phyloP scores from a whole-genome alignment of 2,113 vertebrate genomes.

The Dicaeum eximium region DNA sequence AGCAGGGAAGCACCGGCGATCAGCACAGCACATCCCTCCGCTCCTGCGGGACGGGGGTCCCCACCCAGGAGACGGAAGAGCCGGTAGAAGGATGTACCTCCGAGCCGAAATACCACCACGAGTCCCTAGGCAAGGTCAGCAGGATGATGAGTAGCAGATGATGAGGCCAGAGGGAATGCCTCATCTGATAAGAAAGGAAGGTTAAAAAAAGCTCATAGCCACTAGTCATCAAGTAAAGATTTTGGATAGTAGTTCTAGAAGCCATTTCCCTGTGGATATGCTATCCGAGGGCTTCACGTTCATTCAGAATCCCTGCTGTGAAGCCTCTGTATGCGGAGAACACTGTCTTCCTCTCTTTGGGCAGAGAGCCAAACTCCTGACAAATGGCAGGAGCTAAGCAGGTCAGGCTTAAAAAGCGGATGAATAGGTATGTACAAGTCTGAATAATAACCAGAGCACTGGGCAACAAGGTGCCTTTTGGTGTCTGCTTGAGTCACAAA shows the following conservation, averaged over 20 bases:
- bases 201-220: background rate
- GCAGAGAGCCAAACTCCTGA: background rate
- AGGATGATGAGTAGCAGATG: background rate
- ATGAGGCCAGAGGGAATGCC: background rate
- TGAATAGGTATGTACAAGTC: background rate
- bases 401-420: background rate
- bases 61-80: background rate
- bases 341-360: background rate
- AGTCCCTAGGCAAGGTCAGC: background rate
- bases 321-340: rapidly evolving
- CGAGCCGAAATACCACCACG: background rate
- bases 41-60: background rate
- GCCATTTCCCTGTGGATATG: background rate
- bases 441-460: background rate
- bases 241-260: background rate
- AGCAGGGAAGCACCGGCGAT: no score
- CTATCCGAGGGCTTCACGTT: rapidly evolving
- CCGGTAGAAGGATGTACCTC: background rate
- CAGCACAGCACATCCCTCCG: background rate
- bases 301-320: background rate
- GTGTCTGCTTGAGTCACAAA: background rate
- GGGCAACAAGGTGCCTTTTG: background rate
- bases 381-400: background rate
- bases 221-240: background rate
- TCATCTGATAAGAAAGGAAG: background rate